Evolutionary conservation across 2,797 vertebrate genomes (phyloP), one percentile per base, ranked within the genome.

Genomic region (Chaetophractus vellerosus): DNA sequence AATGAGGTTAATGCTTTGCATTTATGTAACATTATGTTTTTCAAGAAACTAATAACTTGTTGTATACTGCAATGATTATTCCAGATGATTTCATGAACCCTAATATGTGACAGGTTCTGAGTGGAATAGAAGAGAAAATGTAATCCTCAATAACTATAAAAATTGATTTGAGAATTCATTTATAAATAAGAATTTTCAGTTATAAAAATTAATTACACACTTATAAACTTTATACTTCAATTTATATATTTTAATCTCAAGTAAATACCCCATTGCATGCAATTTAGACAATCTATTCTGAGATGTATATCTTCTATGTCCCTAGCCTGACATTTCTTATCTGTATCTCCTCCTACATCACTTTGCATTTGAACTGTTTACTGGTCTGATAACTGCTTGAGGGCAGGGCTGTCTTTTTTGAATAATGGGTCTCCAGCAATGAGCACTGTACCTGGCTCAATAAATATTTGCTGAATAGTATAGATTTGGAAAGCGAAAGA

Each of bases 1-100:
- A 97, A 90, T 82, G 90, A 97, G 88, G 96, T 96, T 82, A 94
- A 23, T 80, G 3, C 33, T 96, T 85, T 91, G 14, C 19, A 57
- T 95, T 95, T 91, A 82, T 61, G 12, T 84, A 91, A 74, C 7
- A 33, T 80, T 41, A 1, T 81, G 28, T 52, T 88, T 96, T 91
- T 68, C 18, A 88, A 45, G 57, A 92, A 81, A 91, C 45, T 61
- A 87, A 59, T 55, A 74, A 72, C 38, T 71, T 82, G 92, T 91
- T 95, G 1, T 94, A 63, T 83, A 68, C 48, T 78, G 15, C 1
- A 64, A 5, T 89, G 9, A 33, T 81, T 75, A 48, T 71, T 95
- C 21, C 33, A 94, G 76, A 83, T 19, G 45, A 79, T 68, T 87
- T 12, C 18, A 31, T 94, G 64, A 94, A 45, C 19, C 11, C 38